A percentile compares a stretch with the other conserved stretches of the same genome.
These are phyloP conservation scores for Armadillidium nasatum DNA, from an alignment of 1,140 invertebrate genomes.

Conservation along the genomic window DNA sequence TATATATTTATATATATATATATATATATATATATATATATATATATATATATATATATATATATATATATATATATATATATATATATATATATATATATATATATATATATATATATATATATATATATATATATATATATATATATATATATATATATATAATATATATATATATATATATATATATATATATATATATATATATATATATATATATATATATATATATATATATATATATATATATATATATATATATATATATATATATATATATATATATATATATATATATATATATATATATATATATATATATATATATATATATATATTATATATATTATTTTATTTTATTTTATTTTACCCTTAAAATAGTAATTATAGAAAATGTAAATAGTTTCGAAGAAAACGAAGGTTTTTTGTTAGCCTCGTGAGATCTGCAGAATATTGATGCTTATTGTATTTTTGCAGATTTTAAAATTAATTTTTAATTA, in stretches of 20 bases:
- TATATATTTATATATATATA: constrained; percentile 16
- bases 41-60: constrained; percentile 25
- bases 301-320: constrained; percentile 20
- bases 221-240: constrained; percentile 16
- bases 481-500: no score
- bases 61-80: constrained; percentile 23
- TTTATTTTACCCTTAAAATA: background rate
- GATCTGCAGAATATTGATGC: background rate
- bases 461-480: background rate
- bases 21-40: constrained; percentile 26
- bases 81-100: constrained; percentile 21
- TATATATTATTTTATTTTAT: constrained; percentile 4
- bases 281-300: constrained; percentile 16
- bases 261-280: constrained; percentile 19
- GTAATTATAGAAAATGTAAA: constrained; percentile 9
- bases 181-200: background rate
- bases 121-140: constrained; percentile 18
- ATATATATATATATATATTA: constrained; percentile 30
- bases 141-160: constrained; percentile 12
- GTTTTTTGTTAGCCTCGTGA: constrained; percentile 1
- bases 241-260: constrained; percentile 23
- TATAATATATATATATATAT: constrained; percentile 5
- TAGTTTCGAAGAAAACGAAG: background rate
- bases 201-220: background rate
- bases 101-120: constrained; percentile 23